Conservation (phyloP, 2,113 vertebrate species). For the Noturus placidus region DNA sequence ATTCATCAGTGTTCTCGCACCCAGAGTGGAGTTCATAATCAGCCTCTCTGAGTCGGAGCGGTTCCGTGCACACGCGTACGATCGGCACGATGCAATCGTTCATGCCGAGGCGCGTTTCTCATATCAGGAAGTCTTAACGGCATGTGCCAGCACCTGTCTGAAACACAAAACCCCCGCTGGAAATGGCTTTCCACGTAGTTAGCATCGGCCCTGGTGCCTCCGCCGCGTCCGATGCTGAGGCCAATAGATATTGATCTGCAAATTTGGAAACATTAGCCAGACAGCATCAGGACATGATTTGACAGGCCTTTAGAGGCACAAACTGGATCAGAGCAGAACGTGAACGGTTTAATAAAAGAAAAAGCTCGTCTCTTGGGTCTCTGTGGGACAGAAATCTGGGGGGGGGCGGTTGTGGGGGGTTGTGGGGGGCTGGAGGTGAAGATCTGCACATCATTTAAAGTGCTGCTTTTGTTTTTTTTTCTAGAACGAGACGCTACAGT, state of each 20-base stretch:
- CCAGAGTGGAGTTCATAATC: slow-evolving; percentile 26
- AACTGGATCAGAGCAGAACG: slow-evolving; percentile 50
- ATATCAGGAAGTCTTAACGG: slow-evolving; percentile 15
- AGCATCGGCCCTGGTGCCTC: slow-evolving; percentile 14
- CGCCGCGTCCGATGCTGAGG: neutral
- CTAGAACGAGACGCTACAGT: neutral
- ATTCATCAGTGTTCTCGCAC: slow-evolving; percentile 39
- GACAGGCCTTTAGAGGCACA: slow-evolving; percentile 33
- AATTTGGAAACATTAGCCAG: slow-evolving; percentile 55
- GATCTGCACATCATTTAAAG: neutral
- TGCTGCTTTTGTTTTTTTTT: neutral
- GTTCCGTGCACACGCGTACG: slow-evolving; percentile 26
- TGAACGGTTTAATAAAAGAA: slow-evolving; percentile 57
- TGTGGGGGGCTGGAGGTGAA: no score
- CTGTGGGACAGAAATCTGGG: neutral
- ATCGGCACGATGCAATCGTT: slow-evolving; percentile 8
- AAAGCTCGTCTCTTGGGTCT: slow-evolving; percentile 53
- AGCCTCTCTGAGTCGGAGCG: slow-evolving; percentile 11
- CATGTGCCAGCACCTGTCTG: neutral
- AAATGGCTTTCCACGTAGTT: slow-evolving; percentile 47
- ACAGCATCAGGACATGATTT: slow-evolving; percentile 41
- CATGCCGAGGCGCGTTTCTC: slow-evolving; percentile 30
- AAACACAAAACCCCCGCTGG: neutral
- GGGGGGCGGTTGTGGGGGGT: no score
- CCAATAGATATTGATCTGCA: slow-evolving; percentile 62